Conservation (phyloP, 2,888 invertebrate genomes). For the Blastobasis lacticolella region DNA sequence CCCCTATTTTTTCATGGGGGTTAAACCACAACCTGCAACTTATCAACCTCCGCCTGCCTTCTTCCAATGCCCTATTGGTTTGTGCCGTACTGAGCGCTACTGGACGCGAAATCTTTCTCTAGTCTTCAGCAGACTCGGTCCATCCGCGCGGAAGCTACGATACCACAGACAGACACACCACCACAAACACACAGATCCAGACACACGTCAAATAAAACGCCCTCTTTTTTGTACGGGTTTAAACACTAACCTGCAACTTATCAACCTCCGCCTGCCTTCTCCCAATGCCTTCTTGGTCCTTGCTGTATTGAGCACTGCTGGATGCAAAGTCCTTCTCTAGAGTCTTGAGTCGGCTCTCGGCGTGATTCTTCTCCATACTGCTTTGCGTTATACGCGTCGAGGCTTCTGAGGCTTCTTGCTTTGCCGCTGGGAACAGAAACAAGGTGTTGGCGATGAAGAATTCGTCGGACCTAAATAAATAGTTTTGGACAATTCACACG, state of each 20-base stretch:
- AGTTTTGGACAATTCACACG: no score
- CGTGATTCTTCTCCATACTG: conserved; percentile 81
- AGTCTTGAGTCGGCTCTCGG: conserved; percentile 74
- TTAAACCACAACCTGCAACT: conserved; percentile 63
- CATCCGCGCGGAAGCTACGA: no score
- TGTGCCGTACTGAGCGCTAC: conserved; percentile 78
- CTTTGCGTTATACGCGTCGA: conserved; percentile 86
- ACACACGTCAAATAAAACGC: no score
- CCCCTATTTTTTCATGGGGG: no score
- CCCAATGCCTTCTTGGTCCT: conserved; percentile 76
- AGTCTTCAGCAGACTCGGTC: no score
- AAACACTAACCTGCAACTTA: conserved; percentile 56
- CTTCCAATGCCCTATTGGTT: conserved; percentile 75
- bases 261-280: conserved; percentile 38
- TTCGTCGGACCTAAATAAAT: no score
- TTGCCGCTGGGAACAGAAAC: conserved; percentile 77
- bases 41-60: conserved; percentile 40
- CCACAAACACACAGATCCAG: no score
- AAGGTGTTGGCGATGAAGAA: no score
- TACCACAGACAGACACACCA: no score
- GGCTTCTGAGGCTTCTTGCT: conserved; percentile 82
- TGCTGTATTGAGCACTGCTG: conserved; percentile 78
- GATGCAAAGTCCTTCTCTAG: conserved; percentile 79
- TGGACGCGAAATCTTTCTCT: conserved; percentile 78
- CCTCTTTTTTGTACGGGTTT: no score